phyloP scores from a whole-genome alignment of 2,113 vertebrate species.

The Brachyhypopomus gauderio region DNA sequence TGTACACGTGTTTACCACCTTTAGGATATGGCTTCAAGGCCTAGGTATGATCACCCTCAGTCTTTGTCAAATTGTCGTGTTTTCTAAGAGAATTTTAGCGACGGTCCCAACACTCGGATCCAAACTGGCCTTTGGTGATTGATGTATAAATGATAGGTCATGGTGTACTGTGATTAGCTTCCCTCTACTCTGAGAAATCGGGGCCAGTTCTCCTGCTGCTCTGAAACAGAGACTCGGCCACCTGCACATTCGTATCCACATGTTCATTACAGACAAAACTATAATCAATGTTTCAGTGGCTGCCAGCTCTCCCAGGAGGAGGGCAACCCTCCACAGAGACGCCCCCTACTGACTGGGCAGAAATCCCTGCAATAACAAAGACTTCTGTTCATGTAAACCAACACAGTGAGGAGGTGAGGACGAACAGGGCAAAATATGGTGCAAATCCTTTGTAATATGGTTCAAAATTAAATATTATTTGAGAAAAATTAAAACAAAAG shows the following conservation, averaged over 20 bases:
- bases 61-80: too few relatives aligned
- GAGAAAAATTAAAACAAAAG: too few relatives aligned
- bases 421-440: too few relatives aligned
- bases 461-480: too few relatives aligned
- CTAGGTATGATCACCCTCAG: too few relatives aligned
- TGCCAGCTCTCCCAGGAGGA: not conserved
- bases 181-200: not conserved
- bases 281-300: constrained; percentile 26
- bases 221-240: constrained; percentile 6
- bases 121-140: constrained; percentile 12
- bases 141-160: constrained; percentile 7
- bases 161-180: not conserved
- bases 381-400: too few relatives aligned
- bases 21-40: too few relatives aligned
- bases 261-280: constrained; percentile 29
- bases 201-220: not conserved
- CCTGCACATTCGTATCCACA: not conserved
- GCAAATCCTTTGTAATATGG: too few relatives aligned
- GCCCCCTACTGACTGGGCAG: too few relatives aligned
- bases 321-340: not conserved
- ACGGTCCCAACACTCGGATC: constrained; percentile 1
- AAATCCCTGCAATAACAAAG: too few relatives aligned
- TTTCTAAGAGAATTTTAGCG: not conserved
- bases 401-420: too few relatives aligned
- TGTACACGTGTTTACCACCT: too few relatives aligned